Evolutionary conservation across 2,888 invertebrate species (phyloP).

Genomic region (Cantharis rufa): DNA sequence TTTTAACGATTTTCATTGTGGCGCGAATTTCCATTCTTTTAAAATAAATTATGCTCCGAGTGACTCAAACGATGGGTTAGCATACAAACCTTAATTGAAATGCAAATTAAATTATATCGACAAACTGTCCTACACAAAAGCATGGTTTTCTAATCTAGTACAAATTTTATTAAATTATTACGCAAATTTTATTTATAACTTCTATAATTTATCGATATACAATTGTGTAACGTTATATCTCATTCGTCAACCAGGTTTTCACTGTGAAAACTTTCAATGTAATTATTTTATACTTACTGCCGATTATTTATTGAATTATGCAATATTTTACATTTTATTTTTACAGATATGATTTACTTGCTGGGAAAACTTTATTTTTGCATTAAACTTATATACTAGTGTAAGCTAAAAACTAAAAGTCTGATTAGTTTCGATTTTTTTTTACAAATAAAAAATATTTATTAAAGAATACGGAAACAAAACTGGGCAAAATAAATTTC

Average conservation of each 20-base stretch:
- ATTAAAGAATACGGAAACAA: no score
- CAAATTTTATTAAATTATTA: neutral
- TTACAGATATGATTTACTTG: neutral
- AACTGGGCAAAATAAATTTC: no score
- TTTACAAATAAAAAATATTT: no score
- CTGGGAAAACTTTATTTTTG: neutral
- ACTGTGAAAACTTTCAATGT: neutral
- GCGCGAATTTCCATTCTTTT: neutral
- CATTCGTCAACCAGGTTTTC: neutral
- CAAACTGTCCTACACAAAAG: neutral
- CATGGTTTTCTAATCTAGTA: neutral
- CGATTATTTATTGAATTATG: neutral
- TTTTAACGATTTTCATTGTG: no score
- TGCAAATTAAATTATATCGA: neutral
- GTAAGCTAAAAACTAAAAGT: neutral
- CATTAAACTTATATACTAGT: neutral
- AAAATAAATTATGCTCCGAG: neutral
- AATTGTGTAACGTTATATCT: neutral
- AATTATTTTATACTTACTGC: neutral
- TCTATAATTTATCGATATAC: neutral
- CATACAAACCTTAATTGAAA: neutral
- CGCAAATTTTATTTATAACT: neutral
- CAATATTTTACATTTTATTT: neutral
- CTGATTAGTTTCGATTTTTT: neutral
- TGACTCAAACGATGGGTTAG: neutral